phyloP scores from a whole-genome alignment of 2,113 vertebrate genomes.

The Eulacestoma nigropectus region DNA sequence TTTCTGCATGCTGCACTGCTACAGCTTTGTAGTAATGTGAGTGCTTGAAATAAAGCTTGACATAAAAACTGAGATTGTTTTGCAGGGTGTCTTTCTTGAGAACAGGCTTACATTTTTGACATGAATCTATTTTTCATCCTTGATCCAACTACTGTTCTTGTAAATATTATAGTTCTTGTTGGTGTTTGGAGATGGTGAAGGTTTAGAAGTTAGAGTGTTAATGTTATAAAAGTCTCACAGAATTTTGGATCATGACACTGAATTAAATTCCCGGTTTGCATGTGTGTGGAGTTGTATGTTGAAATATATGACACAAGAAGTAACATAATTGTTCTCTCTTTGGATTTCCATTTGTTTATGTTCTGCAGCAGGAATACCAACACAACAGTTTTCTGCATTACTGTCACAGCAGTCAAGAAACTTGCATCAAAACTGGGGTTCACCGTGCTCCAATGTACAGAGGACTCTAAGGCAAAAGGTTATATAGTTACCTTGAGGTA shows the following conservation, averaged over 20 bases:
- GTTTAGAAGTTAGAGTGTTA: not conserved
- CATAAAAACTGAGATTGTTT: not conserved
- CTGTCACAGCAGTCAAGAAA: not conserved
- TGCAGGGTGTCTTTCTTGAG: not conserved
- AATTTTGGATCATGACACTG: not conserved
- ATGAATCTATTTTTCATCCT: not conserved
- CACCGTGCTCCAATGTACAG: not conserved
- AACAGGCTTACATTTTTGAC: not conserved
- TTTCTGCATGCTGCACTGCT: not conserved
- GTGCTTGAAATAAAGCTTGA: not conserved
- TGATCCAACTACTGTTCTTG: not conserved
- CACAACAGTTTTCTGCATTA: fast-evolving
- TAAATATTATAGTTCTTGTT: not conserved
- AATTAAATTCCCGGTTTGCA: not conserved
- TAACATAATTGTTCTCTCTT: not conserved
- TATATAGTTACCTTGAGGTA: not conserved
- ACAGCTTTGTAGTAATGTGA: not conserved
- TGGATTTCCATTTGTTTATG: not conserved
- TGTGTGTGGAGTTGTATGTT: not conserved
- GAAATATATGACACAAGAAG: not conserved
- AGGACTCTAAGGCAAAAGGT: not conserved
- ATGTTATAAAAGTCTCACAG: not conserved
- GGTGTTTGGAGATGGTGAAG: not conserved
- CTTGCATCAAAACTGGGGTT: not conserved
- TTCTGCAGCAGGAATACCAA: not conserved